These are phyloP conservation scores for Pteronura brasiliensis DNA, from an alignment of 2,113 vertebrate species.

Conservation along the genomic window DNA sequence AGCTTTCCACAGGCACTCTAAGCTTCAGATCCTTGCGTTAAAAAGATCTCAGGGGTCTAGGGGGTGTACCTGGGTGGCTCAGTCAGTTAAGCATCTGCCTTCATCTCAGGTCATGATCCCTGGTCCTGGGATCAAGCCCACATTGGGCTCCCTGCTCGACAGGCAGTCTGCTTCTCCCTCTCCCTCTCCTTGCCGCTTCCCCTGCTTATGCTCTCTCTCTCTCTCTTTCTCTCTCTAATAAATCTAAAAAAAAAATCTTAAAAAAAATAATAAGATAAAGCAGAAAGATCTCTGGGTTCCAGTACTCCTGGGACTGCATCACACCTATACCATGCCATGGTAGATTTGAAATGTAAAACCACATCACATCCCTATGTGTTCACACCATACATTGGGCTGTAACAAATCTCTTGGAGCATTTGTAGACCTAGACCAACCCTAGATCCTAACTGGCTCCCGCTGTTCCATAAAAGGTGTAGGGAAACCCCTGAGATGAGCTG, in stretches of 20 bases:
- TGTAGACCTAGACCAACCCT: neutral
- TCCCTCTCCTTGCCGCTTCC: too few species aligned
- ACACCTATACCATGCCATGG: too few species aligned
- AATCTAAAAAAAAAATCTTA: too few species aligned
- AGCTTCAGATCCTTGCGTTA: neutral
- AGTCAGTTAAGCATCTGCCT: neutral
- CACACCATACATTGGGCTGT: neutral
- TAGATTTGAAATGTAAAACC: neutral
- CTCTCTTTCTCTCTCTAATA: too few species aligned
- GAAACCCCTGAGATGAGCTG: neutral
- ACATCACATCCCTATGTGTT: neutral
- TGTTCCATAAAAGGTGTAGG: neutral
- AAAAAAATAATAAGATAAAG: too few species aligned
- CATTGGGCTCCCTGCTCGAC: too few species aligned
- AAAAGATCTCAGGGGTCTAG: neutral
- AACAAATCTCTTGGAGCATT: neutral
- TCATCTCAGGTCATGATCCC: too few species aligned
- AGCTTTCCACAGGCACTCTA: neutral
- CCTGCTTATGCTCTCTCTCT: too few species aligned
- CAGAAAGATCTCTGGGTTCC: neutral
- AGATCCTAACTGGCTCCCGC: neutral
- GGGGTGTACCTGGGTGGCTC: neutral
- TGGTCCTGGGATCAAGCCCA: too few species aligned
- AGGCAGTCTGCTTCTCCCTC: too few species aligned
- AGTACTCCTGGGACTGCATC: neutral